phyloP scores from a whole-genome alignment of 1,140 invertebrate genomes.

The Melitaea cinxia region DNA sequence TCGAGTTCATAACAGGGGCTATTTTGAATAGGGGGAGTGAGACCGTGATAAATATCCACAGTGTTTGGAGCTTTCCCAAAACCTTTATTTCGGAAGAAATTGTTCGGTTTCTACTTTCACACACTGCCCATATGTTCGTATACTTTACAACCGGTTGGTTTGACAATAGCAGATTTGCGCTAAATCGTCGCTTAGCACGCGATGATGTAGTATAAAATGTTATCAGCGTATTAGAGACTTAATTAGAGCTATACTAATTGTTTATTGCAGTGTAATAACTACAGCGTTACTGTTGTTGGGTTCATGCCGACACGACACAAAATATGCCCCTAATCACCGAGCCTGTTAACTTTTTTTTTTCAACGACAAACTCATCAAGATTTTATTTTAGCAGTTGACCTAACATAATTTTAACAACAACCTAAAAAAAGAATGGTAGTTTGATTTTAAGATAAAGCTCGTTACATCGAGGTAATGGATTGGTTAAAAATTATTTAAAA shows the following conservation, averaged over 20 bases:
- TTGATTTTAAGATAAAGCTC: background rate
- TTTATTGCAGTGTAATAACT: conserved; percentile 47
- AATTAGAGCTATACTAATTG: conserved; percentile 69
- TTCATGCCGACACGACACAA: conserved; percentile 32
- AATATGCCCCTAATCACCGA: conserved; percentile 35
- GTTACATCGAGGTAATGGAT: background rate
- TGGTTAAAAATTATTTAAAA: background rate
- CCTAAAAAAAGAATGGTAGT: conserved; percentile 10
- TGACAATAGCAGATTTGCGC: conserved; percentile 46
- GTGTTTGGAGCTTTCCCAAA: conserved; percentile 5
- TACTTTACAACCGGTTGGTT: conserved; percentile 25
- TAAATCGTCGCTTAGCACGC: conserved; percentile 58
- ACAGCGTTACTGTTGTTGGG: conserved; percentile 31
- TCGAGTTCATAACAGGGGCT: conserved; percentile 3
- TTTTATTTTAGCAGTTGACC: conserved; percentile 26
- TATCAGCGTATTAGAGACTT: conserved; percentile 52
- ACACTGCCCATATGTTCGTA: conserved; percentile 4
- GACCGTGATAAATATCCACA: conserved; percentile 1
- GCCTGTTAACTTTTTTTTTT: conserved; percentile 35
- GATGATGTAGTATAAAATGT: conserved; percentile 58
- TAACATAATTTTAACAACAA: conserved; percentile 27
- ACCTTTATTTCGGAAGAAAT: conserved; percentile 4
- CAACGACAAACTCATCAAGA: conserved; percentile 29
- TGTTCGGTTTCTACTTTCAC: background rate
- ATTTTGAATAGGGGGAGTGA: conserved; percentile 5